Conservation (phyloP, 2,797 vertebrate genomes). For the Lates japonicus region DNA sequence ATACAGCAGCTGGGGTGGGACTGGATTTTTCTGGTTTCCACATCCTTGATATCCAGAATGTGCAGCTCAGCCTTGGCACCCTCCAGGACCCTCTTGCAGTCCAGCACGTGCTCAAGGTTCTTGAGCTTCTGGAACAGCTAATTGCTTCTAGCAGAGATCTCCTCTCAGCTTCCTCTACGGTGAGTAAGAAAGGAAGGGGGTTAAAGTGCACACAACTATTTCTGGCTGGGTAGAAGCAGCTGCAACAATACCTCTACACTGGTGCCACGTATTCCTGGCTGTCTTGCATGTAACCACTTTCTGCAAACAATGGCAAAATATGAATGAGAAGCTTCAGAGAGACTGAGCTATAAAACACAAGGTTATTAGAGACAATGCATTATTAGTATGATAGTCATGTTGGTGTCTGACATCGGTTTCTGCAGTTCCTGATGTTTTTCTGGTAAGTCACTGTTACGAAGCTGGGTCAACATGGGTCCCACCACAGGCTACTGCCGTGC, state of each 20-base stretch:
- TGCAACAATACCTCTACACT: background rate
- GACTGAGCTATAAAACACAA: background rate
- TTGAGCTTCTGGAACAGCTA: conserved; percentile 99
- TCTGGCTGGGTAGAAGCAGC: background rate
- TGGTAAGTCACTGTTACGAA: conserved; percentile 88
- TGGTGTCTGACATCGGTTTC: background rate
- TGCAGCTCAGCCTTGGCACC: conserved; percentile 93
- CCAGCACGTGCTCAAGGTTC: conserved; percentile 98
- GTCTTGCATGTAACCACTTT: background rate
- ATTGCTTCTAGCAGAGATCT: conserved; percentile 96
- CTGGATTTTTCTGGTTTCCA: conserved; percentile 93
- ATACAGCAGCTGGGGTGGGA: conserved; percentile 92
- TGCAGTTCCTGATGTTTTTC: conserved; percentile 44
- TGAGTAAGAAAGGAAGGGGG: background rate
- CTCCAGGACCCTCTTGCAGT: conserved; percentile 94
- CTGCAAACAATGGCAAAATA: background rate
- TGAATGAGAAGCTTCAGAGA: background rate
- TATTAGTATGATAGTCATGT: background rate
- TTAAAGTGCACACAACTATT: background rate
- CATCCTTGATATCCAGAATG: conserved; percentile 90
- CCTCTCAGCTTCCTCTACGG: conserved; percentile 94
- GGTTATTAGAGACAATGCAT: background rate
- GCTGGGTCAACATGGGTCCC: conserved; percentile 91
- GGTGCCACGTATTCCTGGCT: background rate
- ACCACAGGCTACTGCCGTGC: conserved; percentile 88